Evolutionary conservation across 2,888 invertebrate species (phyloP), one percentile per base, ranked within the genome.

Genomic region (Adela reaumurella): DNA sequence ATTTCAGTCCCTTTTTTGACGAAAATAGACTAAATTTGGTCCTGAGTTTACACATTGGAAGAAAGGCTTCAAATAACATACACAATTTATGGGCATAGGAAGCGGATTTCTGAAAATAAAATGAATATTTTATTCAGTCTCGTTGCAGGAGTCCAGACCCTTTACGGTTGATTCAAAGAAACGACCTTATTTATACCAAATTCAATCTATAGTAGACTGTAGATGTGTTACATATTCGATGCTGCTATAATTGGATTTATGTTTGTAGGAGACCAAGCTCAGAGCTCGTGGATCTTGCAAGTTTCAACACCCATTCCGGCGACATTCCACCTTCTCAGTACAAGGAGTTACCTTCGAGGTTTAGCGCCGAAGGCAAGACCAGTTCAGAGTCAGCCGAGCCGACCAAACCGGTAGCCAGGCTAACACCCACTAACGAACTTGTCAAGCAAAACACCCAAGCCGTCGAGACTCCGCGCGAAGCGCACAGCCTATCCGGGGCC

Each of bases 281-380:
- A 48, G 92, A 92, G 62, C 74, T 92, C 45, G 89, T 92, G 1
- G 92, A 92, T 62, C 87, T 89, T 56, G 89, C 87, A 56, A 89
- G 89, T 57, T 92, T 92, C 71, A 88, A 91, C 58, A 90, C 92
- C 0, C 83, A 88, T 58, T 79, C 83, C 3, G 82, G 82, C 49
- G 82, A 82, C 52, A 77, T 74, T 42, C 77, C 81, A 2, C 57
- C 59, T 2, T 71, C 74, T n/a, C 81, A 79, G 53, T 78, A 81
- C 59, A 81, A 79, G 59, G 80, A 79, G 52, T 70, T 57, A 20
- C 70, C 78, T 17, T 64, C 68, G 19, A 68, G 77, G 54, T 74
- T 77, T 58, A 77, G 76, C 5, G 76, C 68, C 50, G 81, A 70
- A 65, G 80, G 64, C 58, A 74, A 64, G 65, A 70, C 70, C 35